Conservation (phyloP, 2,797 vertebrate genomes). For the Manis javanica region DNA sequence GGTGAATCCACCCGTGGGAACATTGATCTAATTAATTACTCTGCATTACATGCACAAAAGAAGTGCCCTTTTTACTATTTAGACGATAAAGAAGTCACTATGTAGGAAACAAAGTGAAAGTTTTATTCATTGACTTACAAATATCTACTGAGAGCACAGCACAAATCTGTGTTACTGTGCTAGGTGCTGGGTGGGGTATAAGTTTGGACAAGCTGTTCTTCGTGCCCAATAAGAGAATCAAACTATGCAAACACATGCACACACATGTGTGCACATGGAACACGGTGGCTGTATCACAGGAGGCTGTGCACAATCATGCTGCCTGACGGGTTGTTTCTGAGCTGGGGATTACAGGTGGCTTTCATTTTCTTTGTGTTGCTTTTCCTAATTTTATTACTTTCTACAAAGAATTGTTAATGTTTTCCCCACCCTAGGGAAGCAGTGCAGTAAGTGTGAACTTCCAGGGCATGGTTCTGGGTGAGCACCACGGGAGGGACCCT, state of each 20-base stretch:
- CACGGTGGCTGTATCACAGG: background rate
- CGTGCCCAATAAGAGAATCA: background rate
- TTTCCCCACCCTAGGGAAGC: background rate
- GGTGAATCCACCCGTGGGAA: background rate
- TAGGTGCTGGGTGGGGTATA: rapidly evolving
- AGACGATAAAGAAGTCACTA: background rate
- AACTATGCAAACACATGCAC: rapidly evolving
- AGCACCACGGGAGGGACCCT: rapidly evolving
- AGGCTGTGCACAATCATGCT: too few relatives aligned
- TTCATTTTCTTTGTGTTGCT: background rate
- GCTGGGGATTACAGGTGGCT: too few relatives aligned
- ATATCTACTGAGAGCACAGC: background rate
- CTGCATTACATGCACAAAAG: background rate
- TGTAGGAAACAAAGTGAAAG: background rate
- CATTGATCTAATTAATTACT: background rate
- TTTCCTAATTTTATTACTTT: background rate
- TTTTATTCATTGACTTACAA: background rate
- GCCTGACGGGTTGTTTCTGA: background rate
- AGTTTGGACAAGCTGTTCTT: rapidly evolving
- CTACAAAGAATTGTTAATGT: background rate
- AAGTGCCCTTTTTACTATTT: background rate
- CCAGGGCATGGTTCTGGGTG: background rate
- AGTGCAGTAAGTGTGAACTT: rapidly evolving
- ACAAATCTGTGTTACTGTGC: rapidly evolving
- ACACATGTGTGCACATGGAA: rapidly evolving